Evolutionary conservation across 2,113 vertebrate species (phyloP), one percentile per base, ranked within the genome.

Genomic region (Eolophus roseicapilla): DNA sequence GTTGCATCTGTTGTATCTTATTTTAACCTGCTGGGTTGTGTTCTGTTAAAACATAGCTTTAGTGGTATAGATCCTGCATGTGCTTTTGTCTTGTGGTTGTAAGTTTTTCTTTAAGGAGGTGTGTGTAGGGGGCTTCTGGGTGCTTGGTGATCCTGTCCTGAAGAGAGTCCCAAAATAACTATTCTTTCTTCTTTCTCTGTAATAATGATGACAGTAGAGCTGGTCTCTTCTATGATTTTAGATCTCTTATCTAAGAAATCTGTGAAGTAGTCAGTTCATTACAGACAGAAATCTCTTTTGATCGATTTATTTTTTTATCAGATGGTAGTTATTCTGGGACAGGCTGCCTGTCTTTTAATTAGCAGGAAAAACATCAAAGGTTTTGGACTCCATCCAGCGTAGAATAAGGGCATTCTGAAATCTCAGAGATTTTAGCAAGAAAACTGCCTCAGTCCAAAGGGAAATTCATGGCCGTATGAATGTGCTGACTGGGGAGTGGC

Each of bases 311-410:
- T 69, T 91, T 90, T 96, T 92, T 78, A 92, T 92, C 89, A 89
- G 57, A 83, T 89, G 65, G 68, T 76, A 68, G 95, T 76, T 90
- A 86, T 86, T 94, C 84, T 84, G 46, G 50, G 60, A 10, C 46
- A 95, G 74, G 23, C 84, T 92, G 81, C 59, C 94, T 94, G 5
- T 87, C 94, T 95, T 95, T 87, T 95, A 96, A 96, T 96, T 94
- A 95, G 87, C 84, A 70, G 75, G 44, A 31, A 70, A 93, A 93
- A 87, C 57, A 94, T 97, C 86, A 95, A 94, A 95, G 86, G n/a
- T 62, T 92, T 94, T 94, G 78, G 84, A 90, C 57, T 95, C n/a
- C 31, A 87, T 79, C 74, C 93, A 92, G 60, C 1, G 1, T 10
- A 80, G 53, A 94, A 77, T 69, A 76, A 87, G 84, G 18, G 31